phyloP scores from a whole-genome alignment of 2,113 vertebrate species.

The Corydoras sp. region DNA sequence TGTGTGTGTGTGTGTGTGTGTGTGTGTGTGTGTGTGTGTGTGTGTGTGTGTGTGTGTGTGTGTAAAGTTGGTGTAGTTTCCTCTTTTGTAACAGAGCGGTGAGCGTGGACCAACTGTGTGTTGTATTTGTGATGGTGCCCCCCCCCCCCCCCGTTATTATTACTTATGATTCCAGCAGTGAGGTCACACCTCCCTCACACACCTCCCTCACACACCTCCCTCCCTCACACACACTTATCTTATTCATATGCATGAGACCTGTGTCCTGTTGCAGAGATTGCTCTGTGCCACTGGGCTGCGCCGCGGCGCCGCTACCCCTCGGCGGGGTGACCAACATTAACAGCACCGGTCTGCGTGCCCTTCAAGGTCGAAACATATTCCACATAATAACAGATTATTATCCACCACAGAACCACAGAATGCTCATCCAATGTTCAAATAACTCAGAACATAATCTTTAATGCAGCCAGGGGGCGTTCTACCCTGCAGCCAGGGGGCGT shows the following conservation, averaged over 20 bases:
- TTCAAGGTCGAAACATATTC: constrained; percentile 31
- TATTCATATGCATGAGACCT: constrained; percentile 36
- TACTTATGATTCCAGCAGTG: constrained; percentile 40
- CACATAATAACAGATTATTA: constrained; percentile 24
- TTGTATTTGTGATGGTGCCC: background rate
- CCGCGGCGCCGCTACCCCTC: constrained; percentile 12
- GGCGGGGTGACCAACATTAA: constrained; percentile 12
- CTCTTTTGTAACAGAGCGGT: background rate
- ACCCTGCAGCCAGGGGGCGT: too few relatives aligned
- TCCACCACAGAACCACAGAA: background rate
- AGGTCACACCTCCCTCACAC: constrained; percentile 32
- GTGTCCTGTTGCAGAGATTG: constrained; percentile 30
- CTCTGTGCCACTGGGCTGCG: constrained; percentile 29
- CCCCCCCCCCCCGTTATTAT: constrained; percentile 28
- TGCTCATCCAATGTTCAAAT: constrained; percentile 3
- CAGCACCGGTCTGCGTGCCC: constrained; percentile 16
- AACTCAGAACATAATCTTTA: background rate
- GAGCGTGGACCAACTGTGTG: background rate
- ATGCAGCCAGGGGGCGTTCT: too few relatives aligned
- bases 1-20: too few relatives aligned
- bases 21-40: too few relatives aligned
- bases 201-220: constrained; percentile 8
- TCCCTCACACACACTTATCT: constrained; percentile 24
- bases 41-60: too few relatives aligned
- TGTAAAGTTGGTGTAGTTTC: too few relatives aligned